Conservation (phyloP, 2,888 invertebrate species). For the Cantharis lateralis region DNA sequence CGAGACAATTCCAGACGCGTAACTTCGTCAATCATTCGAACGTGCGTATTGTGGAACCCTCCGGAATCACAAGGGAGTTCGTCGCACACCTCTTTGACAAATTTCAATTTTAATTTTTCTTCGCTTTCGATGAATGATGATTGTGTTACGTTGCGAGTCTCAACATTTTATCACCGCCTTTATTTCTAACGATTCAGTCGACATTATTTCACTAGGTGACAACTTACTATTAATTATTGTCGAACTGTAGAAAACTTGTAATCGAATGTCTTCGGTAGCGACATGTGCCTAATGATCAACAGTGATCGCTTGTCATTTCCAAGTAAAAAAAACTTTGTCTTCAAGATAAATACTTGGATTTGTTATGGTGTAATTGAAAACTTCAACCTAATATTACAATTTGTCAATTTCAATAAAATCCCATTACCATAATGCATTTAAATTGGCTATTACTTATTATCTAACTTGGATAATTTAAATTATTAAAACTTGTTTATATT, state of each 20-base stretch:
- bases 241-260: constrained; percentile 43
- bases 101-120: constrained; percentile 29
- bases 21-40: constrained; percentile 29
- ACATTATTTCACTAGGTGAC: constrained; percentile 36
- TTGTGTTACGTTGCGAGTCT: constrained; percentile 30
- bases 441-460: not conserved
- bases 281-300: constrained; percentile 42
- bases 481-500: not conserved
- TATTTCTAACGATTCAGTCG: constrained; percentile 37
- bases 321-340: constrained; percentile 36
- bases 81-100: constrained; percentile 22
- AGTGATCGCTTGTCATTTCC: constrained; percentile 40
- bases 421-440: constrained; percentile 10
- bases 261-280: constrained; percentile 44
- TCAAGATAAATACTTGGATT: constrained; percentile 39
- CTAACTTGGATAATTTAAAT: not conserved
- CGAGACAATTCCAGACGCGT: constrained; percentile 30
- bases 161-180: constrained; percentile 23
- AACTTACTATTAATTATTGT: constrained; percentile 46
- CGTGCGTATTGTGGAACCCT: constrained; percentile 27
- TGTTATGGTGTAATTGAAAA: constrained; percentile 30
- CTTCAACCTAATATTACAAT: constrained; percentile 34
- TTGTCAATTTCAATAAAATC: constrained; percentile 28
- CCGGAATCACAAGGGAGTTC: constrained; percentile 30
- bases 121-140: constrained; percentile 31